Base-by-base conservation (phyloP, 1,140 invertebrate genomes). In the Drosophila truncata region DNA sequence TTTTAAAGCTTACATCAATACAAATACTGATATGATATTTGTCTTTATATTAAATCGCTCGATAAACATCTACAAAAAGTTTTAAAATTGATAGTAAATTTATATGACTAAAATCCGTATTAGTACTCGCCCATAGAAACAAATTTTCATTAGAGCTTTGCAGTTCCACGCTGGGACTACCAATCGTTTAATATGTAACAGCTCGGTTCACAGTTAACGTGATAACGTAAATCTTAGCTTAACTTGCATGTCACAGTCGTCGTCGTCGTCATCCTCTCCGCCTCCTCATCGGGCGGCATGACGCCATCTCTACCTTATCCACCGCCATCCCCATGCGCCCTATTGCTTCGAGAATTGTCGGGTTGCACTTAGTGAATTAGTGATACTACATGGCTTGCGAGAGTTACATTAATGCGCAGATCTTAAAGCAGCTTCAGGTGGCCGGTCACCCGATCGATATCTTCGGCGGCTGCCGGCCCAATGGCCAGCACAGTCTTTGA, bases 401-500 rank as follows among this genome's bases (percentile, higher is more conserved):
- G 50, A 58, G 50, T 54, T 42, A 37, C 23, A 29, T 46, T 39
- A 23, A 20, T 35, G 52, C 25, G 54, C 33, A 7, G 33, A 29
- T 64, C 69, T 95, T 94, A 97, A 92, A 96, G 96, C 44, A 98
- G 93, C 93, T 98, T 98, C 59, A 99, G 95, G 93, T 98, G 96
- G 42, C 97, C 97, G 61, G 98, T 98, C 29, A 98, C 95, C 94
- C 95, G 91, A 93, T 98, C 96, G 77, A 99, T 94, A 29, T 96
- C 84, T 77, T 94, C 93, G 77, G 95, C 95, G 58, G 95, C 95
- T 35, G 96, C 97, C 80, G 97, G 98, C n/a, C 98, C 98, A 71
- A 99, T 94, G 9, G 96, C 98, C 58, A 98, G 93, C 20, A 99
- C 98, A 76, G 98, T 99, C 79, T 95, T 95, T 23, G 97, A 96